Conservation (phyloP, 2,113 vertebrate species). For the Pongo pygmaeus region DNA sequence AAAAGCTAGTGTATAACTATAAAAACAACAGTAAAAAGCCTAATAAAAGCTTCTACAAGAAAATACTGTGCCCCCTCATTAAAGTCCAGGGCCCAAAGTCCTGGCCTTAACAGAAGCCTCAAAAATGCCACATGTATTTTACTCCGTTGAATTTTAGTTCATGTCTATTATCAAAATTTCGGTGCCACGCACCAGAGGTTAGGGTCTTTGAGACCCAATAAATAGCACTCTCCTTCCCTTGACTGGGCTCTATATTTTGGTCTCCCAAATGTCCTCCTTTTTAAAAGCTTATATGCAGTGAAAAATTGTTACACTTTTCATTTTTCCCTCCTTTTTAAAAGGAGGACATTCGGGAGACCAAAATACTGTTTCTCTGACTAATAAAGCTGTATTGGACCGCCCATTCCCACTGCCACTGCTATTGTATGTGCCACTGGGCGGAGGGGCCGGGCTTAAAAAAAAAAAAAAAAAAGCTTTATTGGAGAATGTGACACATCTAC, state of each 20-base stretch:
- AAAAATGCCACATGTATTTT: slow-evolving; percentile 17
- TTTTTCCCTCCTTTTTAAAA: not conserved
- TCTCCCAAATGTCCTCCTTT: no score
- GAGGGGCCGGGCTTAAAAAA: no score
- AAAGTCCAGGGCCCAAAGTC: not conserved
- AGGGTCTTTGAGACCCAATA: not conserved
- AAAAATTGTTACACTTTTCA: no score
- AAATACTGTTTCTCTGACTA: not conserved
- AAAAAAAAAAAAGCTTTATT: not conserved
- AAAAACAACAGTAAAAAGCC: not conserved
- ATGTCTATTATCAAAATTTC: not conserved
- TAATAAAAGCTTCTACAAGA: not conserved
- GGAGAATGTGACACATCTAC: not conserved
- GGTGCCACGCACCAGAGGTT: not conserved
- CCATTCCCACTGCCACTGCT: no score
- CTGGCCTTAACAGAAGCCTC: not conserved
- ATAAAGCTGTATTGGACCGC: not conserved
- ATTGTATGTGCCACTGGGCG: no score
- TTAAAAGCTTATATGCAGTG: no score
- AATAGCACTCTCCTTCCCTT: not conserved
- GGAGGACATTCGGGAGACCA: not conserved
- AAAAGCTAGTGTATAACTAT: not conserved
- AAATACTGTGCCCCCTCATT: not conserved
- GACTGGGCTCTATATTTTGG: not conserved
- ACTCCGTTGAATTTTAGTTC: not conserved